Evolutionary conservation across 2,888 invertebrate genomes (phyloP).

Genomic region (Drosophila siamana): DNA sequence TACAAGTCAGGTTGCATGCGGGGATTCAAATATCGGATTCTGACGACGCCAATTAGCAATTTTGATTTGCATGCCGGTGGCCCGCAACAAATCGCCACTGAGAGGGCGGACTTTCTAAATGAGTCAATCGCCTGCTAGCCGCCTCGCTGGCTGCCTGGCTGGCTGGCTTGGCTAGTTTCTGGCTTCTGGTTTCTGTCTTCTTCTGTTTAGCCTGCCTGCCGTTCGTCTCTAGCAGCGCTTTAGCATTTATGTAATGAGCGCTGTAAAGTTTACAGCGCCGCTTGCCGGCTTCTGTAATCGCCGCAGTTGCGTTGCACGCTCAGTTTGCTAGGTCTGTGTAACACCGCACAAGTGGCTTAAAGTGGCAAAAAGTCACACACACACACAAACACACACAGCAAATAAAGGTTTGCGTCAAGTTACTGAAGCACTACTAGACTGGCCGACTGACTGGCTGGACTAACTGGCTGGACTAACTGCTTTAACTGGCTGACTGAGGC

Average conservation of each 20-base stretch:
- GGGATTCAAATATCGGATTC: slow-evolving; percentile 6
- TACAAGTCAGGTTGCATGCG: slow-evolving; percentile 31
- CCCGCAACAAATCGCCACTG: slow-evolving; percentile 17
- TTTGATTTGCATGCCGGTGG: slow-evolving; percentile 21
- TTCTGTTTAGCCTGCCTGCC: slow-evolving; percentile 2
- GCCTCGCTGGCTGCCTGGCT: neutral
- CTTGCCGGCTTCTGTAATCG: slow-evolving; percentile 24
- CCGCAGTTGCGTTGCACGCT: neutral
- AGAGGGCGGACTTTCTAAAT: slow-evolving; percentile 14
- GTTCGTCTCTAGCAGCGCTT: slow-evolving; percentile 33
- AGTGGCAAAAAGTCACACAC: neutral
- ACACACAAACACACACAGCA: slow-evolving; percentile 11
- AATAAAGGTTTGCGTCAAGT: slow-evolving; percentile 8
- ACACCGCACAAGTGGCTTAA: slow-evolving; percentile 23
- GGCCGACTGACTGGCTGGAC: neutral
- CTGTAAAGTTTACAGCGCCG: slow-evolving; percentile 71
- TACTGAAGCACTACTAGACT: slow-evolving; percentile 6
- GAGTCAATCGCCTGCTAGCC: slow-evolving; percentile 25
- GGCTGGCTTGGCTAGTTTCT: neutral
- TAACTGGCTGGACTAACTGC: slow-evolving; percentile 10
- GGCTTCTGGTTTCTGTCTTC: neutral
- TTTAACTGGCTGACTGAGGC: slow-evolving; percentile 15
- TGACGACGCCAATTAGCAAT: slow-evolving; percentile 36
- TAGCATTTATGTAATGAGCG: slow-evolving; percentile 63
- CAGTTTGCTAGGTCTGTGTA: slow-evolving; percentile 14